phyloP scores from a whole-genome alignment of 2,888 invertebrate genomes.

The Carterocephalus palaemon region DNA sequence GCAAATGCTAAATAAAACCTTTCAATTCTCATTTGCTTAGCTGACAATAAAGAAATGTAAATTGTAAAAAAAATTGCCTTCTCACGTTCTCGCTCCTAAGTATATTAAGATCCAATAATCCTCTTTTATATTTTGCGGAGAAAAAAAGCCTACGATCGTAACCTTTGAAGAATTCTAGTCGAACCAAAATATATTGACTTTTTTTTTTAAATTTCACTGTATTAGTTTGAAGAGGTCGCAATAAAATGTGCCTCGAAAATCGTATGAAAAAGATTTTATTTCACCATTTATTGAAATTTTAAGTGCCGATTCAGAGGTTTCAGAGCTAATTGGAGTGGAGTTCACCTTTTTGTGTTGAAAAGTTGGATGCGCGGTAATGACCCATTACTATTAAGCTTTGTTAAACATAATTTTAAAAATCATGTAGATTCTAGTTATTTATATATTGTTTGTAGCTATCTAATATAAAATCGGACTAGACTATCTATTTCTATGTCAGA shows the following conservation, averaged over 20 bases:
- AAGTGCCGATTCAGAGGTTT: constrained; percentile 20
- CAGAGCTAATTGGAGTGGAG: constrained; percentile 22
- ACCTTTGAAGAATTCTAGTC: constrained; percentile 14
- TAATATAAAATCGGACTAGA: too few species aligned
- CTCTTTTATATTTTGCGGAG: constrained; percentile 5
- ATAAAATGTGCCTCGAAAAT: constrained; percentile 8
- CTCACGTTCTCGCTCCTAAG: background rate
- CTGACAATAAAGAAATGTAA: too few species aligned
- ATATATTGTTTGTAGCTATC: too few species aligned
- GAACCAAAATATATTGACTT: constrained; percentile 16
- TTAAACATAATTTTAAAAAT: too few species aligned
- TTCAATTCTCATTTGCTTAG: too few species aligned
- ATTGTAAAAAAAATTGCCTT: too few species aligned
- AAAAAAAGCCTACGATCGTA: constrained; percentile 4
- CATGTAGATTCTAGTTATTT: too few species aligned
- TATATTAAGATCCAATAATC: constrained; percentile 6
- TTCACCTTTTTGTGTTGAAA: constrained; percentile 21
- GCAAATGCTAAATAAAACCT: too few species aligned
- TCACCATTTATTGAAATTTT: constrained; percentile 20
- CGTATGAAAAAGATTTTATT: constrained; percentile 4
- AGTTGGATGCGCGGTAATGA: constrained; percentile 16
- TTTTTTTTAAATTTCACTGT: constrained; percentile 19
- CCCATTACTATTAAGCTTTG: constrained; percentile 17
- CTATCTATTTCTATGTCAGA: too few species aligned
- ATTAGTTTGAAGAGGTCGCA: constrained; percentile 8